phyloP scores from a whole-genome alignment of 2,113 vertebrate species.

The Thryonomys swinderianus region DNA sequence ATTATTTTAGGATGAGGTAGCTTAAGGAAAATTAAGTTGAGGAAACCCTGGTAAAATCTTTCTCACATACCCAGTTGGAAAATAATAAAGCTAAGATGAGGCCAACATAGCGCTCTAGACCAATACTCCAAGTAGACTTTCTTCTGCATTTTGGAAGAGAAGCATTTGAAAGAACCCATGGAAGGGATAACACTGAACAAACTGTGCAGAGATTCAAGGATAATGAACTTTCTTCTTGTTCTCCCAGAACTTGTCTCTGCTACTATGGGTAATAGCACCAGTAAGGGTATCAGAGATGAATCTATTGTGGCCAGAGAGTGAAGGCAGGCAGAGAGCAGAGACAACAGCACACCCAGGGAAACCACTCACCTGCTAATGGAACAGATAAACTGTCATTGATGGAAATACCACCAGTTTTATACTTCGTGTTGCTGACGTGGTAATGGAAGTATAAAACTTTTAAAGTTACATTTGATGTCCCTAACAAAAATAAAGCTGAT shows the following conservation, averaged over 20 bases:
- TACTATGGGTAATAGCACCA: background rate
- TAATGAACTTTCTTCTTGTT: background rate
- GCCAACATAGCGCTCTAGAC: background rate
- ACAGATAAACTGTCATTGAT: background rate
- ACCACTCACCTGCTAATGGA: background rate
- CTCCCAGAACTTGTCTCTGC: conserved; percentile 30
- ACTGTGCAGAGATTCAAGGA: background rate
- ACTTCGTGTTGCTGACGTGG: background rate
- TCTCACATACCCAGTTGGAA: background rate
- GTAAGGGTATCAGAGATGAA: conserved; percentile 45
- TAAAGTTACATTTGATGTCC: too few species aligned
- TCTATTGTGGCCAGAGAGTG: background rate
- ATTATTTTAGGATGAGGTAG: background rate
- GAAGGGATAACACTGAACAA: conserved; percentile 28
- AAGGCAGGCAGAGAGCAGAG: background rate
- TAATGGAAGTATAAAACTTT: background rate
- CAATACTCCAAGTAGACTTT: background rate
- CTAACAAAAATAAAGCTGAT: background rate
- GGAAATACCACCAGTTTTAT: background rate
- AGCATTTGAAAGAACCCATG: background rate
- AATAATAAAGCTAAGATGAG: background rate
- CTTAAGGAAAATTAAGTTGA: background rate
- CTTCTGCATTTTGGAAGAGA: background rate
- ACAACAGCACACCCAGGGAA: accelerated
- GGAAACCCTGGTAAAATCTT: background rate